Base-by-base conservation (phyloP, 2,797 vertebrate species). In the Pseudomugil gertrudae region DNA sequence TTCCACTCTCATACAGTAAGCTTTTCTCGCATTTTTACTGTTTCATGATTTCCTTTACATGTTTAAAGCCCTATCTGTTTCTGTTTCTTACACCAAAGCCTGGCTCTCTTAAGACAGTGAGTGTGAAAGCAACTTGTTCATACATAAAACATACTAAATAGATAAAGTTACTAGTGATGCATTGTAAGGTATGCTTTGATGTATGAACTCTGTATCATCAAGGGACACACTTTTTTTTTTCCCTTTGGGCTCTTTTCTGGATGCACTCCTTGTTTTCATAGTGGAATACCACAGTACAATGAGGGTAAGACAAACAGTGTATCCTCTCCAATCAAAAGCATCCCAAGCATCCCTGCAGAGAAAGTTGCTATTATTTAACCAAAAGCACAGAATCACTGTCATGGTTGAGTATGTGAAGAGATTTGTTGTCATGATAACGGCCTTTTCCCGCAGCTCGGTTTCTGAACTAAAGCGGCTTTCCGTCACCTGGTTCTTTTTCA, bases 401-500 rank as follows among this genome's bases (percentile, higher is more conserved):
- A 74, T 56, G 32, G 58, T 40, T 64, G 52, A 74, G 62, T 23
- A 82, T 63, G 51, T 78, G 79, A 84, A 57, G 24, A 27, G 73
- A 69, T 73, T 69, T 66, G 53, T 68, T 66, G 66, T 84, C 57
- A 66, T 68, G 73, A 83, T 74, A 80, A 81, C 61, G 84, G 74
- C 57, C 52, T 66, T 69, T 55, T 72, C 47, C 68, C 63, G 55
- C 56, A 58, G 54, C 56, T 74, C 59, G 53, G 15, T 0, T 32
- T 73, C 67, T 69, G 45, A 74, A 79, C 69, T 66, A 54, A 79
- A 80, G 72, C 69, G 8, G 38, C 63, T 80, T 74, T 79, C 76
- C 27, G 73, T 90, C 86, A 80, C 84, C 80, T 87, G 84, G 87
- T 89, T 84, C 79, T 89, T 78, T 87, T 48, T 79, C 67, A 38